Evolutionary conservation across 1,140 invertebrate species (phyloP).

Genomic region (Drosophila pseudoananassae): DNA sequence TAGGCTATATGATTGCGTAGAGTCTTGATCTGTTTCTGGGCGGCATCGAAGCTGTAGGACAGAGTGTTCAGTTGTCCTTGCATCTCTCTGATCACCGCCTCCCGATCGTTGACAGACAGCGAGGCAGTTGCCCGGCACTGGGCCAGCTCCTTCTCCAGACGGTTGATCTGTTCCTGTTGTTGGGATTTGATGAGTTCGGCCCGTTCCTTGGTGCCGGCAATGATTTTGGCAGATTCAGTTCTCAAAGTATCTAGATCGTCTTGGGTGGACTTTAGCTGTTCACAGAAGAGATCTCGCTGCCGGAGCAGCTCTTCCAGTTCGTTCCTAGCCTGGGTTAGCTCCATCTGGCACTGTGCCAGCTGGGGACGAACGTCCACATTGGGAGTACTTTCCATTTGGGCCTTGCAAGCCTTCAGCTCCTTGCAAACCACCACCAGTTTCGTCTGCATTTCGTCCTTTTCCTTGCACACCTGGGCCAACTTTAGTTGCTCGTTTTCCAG

Average conservation of each 20-base stretch:
- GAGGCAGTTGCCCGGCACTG: conserved; percentile 87
- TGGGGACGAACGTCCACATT: conserved; percentile 61
- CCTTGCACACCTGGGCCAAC: conserved; percentile 88
- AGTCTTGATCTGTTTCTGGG: conserved; percentile 83
- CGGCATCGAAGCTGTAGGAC: conserved; percentile 81
- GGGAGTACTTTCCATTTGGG: conserved; percentile 43
- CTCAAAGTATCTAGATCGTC: conserved; percentile 88
- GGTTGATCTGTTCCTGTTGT: conserved; percentile 87
- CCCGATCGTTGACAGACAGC: conserved; percentile 87
- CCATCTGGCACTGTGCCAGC: conserved; percentile 71
- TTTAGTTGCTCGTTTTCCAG: conserved; percentile 90
- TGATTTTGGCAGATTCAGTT: conserved; percentile 89
- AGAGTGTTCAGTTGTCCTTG: conserved; percentile 76
- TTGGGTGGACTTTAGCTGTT: conserved; percentile 85
- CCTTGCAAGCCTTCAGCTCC: conserved; percentile 70
- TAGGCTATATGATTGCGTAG: conserved; percentile 80
- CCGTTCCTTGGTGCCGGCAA: conserved; percentile 88
- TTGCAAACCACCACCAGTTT: conserved; percentile 79
- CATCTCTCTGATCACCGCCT: conserved; percentile 85
- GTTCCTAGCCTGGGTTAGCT: conserved; percentile 55
- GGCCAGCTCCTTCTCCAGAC: conserved; percentile 87
- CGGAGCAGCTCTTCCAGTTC: conserved; percentile 66
- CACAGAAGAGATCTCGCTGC: conserved; percentile 78
- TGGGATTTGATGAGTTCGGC: conserved; percentile 86
- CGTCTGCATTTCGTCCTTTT: conserved; percentile 76